Evolutionary conservation across 2,797 vertebrate species (phyloP), one percentile per base, ranked within the genome.

Genomic region (Platyrinchus mystaceus): DNA sequence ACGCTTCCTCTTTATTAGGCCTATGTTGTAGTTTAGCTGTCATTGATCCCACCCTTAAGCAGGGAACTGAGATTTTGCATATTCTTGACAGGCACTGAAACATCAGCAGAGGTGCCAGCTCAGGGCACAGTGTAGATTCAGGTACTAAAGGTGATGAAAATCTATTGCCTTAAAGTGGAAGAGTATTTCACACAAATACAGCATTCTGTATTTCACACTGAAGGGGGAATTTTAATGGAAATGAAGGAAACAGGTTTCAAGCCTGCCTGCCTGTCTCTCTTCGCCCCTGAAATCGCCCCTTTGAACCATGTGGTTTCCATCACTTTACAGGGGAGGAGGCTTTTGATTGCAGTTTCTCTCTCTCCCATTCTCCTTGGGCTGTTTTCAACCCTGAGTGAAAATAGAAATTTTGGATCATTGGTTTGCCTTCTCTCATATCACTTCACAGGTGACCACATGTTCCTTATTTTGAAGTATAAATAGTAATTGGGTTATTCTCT

Each of bases 281-380:
- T 81, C 66, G 88, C 80, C 70, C 90, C 59, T 77, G 55, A 93
- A 88, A 90, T 73, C 89, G 55, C 47, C 55, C 9, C 36, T 95
- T 84, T 82, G 84, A 87, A 55, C 59, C 30, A 10, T 55, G 39
- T 76, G 28, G 24, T 81, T 93, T 92, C 77, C 18, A 63, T 69
- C 67, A 28, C 47, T 78, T 71, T 34, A 30, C 8, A 55, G 67
- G 14, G 55, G 10, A 73, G 50, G 10, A 56, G 66, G 32, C 13
- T 81, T 84, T 77, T 88, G 36, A 34, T 32, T 70, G 34, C 13
- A 37, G 23, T 64, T 90, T 60, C 43, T 46, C 9, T 93, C 34
- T 82, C 19, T 83, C 19, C 56, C 24, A 3, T 47, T 20, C n/a
- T 78, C 27, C 30, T 59, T 43, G 37, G 84, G 15, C 62, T 93